phyloP scores from a whole-genome alignment of 2,113 vertebrate species.

The Dasyornis broadbenti region DNA sequence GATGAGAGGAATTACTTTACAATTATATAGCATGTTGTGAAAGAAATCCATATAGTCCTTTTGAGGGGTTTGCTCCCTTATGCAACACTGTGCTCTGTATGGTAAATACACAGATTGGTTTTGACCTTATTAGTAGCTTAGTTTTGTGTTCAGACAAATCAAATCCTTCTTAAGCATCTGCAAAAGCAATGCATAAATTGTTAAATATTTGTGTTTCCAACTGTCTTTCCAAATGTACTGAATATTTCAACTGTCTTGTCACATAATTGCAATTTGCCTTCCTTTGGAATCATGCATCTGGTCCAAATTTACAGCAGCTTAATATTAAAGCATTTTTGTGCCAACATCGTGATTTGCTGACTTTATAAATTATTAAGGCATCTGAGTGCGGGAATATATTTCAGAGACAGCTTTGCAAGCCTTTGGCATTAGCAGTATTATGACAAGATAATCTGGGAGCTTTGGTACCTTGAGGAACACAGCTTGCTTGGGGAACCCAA shows the following conservation, averaged over 20 bases:
- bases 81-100: background rate
- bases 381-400: background rate
- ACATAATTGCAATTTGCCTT: background rate
- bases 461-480: background rate
- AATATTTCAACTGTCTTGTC: slow-evolving; percentile 27
- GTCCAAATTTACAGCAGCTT: background rate
- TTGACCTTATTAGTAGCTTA: background rate
- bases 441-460: background rate
- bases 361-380: slow-evolving; percentile 46
- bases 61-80: background rate
- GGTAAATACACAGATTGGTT: background rate
- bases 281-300: background rate
- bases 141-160: background rate
- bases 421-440: background rate
- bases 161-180: background rate
- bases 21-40: background rate
- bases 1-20: background rate
- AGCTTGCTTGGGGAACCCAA: background rate
- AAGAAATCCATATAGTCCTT: background rate
- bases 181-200: background rate
- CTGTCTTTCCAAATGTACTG: background rate
- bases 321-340: slow-evolving; percentile 10
- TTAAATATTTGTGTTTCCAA: slow-evolving; percentile 24
- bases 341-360: background rate
- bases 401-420: background rate